Evolutionary conservation across 2,888 invertebrate species (phyloP), one percentile per base, ranked within the genome.

Genomic region (Hermaeophaga mercurialis): DNA sequence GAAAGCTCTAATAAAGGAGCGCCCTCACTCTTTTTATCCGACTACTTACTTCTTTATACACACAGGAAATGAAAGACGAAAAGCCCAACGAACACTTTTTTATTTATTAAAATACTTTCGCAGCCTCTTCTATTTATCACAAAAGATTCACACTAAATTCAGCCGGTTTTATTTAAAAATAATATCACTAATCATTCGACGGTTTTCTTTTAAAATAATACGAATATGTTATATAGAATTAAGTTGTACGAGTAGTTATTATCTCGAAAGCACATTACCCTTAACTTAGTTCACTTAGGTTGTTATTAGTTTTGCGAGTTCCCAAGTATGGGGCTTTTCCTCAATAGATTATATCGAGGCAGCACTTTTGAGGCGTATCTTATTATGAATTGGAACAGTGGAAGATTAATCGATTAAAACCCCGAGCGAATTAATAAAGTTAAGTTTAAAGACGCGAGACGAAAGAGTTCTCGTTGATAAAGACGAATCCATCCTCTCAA

Each of bases 371-470:
- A 22, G 12, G 12, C 22, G 41, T 5, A 12, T 7, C 26, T 8
- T 14, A 8, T 22, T 22, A n/a, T 7, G 9, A 19, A 41, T 7
- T 7, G 26, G 14, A 31, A 31, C 17, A 8, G 3, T 5, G n/a
- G 18, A 45, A 31, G n/a, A 28, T 15, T 14, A 45, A 17, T 31
- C 31, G 18, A 28, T 44, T 28, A 17, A 17, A 45, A 45, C 45
- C 28, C 45, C 7, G 9, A n/a, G 31, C 11, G 18, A 31, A 34
- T 45, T 45, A 18, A 33, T 45, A 45, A 45, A 45, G 31, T 45
- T 9, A 17, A 28, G 44, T n/a, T 31, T 18, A 45, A 45, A 26
- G n/a, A 15, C 19, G 17, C 11, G 44, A 45, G 44, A 45, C 18
- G 11, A 31, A 44, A 28, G 33, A 14, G 31, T 31, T 45, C 17